These are phyloP conservation scores for Pangasius djambal DNA, from an alignment of 2,797 vertebrate genomes.

Conservation along the genomic window DNA sequence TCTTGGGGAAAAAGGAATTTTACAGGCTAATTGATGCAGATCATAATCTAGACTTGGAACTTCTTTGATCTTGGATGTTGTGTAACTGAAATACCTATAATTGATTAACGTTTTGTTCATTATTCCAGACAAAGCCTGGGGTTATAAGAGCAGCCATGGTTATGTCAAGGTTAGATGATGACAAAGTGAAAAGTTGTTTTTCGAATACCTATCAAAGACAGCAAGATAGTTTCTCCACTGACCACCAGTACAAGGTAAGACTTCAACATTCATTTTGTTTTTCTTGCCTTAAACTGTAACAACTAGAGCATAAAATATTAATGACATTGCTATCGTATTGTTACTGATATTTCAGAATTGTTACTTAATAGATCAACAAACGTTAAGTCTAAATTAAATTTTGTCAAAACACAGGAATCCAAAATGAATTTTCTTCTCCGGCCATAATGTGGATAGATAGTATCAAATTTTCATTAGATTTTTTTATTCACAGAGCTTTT, in stretches of 20 bases:
- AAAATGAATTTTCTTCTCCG: background rate
- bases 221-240: slow-evolving; percentile 66
- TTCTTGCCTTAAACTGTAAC: background rate
- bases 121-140: slow-evolving; percentile 86
- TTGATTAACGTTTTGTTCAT: background rate
- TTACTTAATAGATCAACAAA: background rate
- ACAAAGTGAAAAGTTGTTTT: slow-evolving; percentile 68
- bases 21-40: no score
- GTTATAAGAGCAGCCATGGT: slow-evolving; percentile 83
- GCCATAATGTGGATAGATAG: background rate
- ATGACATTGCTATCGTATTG: background rate
- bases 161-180: slow-evolving; percentile 74
- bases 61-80: background rate
- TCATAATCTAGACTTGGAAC: background rate
- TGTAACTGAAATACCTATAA: background rate
- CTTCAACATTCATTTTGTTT: background rate
- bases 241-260: slow-evolving; percentile 77
- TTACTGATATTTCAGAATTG: background rate
- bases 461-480: background rate
- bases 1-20: background rate
- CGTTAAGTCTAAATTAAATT: background rate
- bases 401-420: background rate
- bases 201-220: slow-evolving; percentile 80
- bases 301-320: background rate
- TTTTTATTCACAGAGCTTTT: background rate